Evolutionary conservation across 2,113 vertebrate genomes (phyloP).

Genomic region (Mastomys natalensis): DNA sequence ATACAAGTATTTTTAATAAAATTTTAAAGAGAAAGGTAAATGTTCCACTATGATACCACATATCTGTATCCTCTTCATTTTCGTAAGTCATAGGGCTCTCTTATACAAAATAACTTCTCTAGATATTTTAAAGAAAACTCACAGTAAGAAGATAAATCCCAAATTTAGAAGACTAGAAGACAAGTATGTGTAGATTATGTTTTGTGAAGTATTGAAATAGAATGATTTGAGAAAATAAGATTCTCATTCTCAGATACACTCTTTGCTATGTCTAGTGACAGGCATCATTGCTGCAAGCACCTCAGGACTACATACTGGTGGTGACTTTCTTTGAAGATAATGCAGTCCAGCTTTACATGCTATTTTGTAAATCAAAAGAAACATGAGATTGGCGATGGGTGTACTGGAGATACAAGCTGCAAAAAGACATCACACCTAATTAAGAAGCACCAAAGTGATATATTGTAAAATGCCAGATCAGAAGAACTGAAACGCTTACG

Average conservation of each 20-base stretch:
- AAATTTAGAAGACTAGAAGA: not conserved
- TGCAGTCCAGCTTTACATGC: conserved; percentile 17
- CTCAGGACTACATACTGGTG: not conserved
- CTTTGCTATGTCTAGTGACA: conserved; percentile 17
- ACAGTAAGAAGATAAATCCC: not conserved
- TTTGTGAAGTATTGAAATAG: conserved; percentile 1
- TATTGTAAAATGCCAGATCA: conserved; percentile 73
- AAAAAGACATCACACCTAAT: conserved; percentile 77
- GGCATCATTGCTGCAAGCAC: conserved; percentile 25
- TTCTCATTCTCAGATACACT: not conserved
- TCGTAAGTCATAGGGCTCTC: not conserved
- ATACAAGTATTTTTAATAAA: not conserved
- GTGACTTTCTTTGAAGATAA: conserved; percentile 70
- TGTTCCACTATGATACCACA: not conserved
- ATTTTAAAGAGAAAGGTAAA: not conserved
- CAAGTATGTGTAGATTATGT: not conserved
- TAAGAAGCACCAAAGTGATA: conserved; percentile 68
- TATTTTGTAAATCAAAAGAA: conserved; percentile 66
- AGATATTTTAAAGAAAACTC: not conserved
- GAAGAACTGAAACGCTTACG: conserved; percentile 79
- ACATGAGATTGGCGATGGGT: not conserved
- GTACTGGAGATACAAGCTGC: conserved; percentile 31
- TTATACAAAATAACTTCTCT: not conserved
- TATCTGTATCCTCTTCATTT: not conserved
- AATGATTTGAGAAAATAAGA: not conserved